A percentile compares a stretch with the other conserved stretches of the same genome.
Evolutionary conservation across 2,797 vertebrate species (phyloP).

Genomic region (Dipus sagitta): DNA sequence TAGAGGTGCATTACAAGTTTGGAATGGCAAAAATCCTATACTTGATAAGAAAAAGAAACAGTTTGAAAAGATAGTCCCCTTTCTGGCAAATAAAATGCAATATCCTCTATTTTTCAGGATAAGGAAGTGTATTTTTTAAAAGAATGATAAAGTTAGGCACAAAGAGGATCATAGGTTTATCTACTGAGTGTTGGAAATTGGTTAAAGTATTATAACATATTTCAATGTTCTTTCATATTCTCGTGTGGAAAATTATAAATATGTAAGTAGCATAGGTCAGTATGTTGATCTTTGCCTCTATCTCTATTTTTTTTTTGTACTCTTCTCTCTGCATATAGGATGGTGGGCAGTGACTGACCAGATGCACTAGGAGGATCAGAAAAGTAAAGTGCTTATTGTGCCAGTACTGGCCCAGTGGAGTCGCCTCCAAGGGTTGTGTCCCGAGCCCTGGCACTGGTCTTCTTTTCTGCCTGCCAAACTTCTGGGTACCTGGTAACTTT

Average conservation of each 20-base stretch:
- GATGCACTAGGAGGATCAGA: too few relatives aligned
- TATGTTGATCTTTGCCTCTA: not conserved
- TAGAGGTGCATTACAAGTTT: slow-evolving; percentile 4
- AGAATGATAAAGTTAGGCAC: too few relatives aligned
- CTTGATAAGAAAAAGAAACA: not conserved
- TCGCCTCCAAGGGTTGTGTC: too few relatives aligned
- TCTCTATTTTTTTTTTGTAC: not conserved
- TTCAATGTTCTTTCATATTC: not conserved
- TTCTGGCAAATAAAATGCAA: slow-evolving; percentile 33
- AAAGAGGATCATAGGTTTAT: too few relatives aligned
- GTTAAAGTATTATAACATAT: slow-evolving; percentile 6
- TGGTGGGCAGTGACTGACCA: too few relatives aligned
- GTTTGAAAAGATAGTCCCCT: not conserved
- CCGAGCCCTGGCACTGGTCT: too few relatives aligned
- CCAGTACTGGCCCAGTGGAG: too few relatives aligned
- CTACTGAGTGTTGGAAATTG: not conserved
- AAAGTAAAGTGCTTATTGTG: too few relatives aligned
- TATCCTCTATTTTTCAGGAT: not conserved
- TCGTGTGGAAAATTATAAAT: not conserved
- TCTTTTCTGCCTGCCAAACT: too few relatives aligned
- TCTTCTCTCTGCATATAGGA: not conserved
- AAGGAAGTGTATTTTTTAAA: not conserved
- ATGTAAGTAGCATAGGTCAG: not conserved
- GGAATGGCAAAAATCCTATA: not conserved
- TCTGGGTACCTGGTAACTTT: too few relatives aligned